These are phyloP conservation scores for Allygus modestus DNA, from an alignment of 2,888 invertebrate species.

Conservation along the genomic window DNA sequence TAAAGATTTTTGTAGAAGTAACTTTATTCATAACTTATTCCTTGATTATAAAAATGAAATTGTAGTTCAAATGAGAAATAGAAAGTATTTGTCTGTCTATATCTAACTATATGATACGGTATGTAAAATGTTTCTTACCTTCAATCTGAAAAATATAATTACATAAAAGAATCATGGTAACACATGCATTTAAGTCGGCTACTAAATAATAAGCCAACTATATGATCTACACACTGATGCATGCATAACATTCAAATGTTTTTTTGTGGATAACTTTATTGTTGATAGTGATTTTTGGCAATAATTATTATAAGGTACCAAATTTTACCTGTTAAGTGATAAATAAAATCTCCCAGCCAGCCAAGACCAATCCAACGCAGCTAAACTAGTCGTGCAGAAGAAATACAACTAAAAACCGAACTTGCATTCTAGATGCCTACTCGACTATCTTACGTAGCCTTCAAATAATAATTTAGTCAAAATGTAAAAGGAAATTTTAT, in stretches of 20 bases:
- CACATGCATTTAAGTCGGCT: neutral
- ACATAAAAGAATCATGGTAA: neutral
- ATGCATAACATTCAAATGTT: neutral
- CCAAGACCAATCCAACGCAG: conserved; percentile 42
- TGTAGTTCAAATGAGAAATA: too few relatives aligned
- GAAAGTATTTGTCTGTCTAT: too few relatives aligned
- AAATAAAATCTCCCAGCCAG: conserved; percentile 29
- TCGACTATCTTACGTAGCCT: neutral
- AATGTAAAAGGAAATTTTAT: neutral
- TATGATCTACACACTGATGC: conserved; percentile 4
- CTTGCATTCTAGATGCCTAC: neutral
- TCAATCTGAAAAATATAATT: conserved; percentile 3
- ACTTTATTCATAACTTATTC: too few relatives aligned
- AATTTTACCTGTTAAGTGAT: conserved; percentile 33
- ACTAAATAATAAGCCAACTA: conserved; percentile 4
- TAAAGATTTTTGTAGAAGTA: too few relatives aligned
- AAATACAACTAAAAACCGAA: conserved; percentile 17
- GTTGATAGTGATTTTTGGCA: neutral
- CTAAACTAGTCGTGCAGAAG: conserved; percentile 36
- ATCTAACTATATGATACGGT: too few relatives aligned
- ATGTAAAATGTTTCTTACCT: neutral
- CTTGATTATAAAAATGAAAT: too few relatives aligned
- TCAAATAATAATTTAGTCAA: neutral
- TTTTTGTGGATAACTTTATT: neutral
- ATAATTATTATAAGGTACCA: neutral